Conservation (phyloP, 2,113 vertebrate genomes). For the Scortum barcoo region DNA sequence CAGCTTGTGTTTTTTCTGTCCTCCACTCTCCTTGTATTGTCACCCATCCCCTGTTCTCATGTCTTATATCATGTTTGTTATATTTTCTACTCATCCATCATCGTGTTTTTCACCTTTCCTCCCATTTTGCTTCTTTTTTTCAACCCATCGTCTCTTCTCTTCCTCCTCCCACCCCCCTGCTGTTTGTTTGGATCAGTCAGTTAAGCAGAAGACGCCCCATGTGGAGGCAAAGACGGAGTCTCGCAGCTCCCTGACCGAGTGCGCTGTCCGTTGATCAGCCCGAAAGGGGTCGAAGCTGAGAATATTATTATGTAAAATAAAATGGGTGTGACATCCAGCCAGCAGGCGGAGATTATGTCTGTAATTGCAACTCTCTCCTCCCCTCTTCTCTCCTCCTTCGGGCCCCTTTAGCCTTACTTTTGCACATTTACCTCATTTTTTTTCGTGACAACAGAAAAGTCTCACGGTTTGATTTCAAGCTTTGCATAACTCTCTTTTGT, state of each 20-base stretch:
- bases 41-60: background rate
- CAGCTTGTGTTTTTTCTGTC: background rate
- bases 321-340: conserved; percentile 19
- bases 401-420: background rate
- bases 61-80: background rate
- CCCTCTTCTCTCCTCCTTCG: background rate
- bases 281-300: background rate
- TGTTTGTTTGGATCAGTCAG: conserved; percentile 42
- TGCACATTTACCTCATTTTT: background rate
- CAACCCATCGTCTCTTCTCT: background rate
- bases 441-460: too few species aligned
- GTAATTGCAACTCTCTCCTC: conserved; percentile 25
- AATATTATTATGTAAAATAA: conserved; percentile 16
- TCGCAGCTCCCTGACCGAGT: conserved; percentile 45
- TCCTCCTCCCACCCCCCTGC: background rate
- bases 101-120: background rate
- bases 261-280: conserved; percentile 50
- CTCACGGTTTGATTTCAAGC: too few species aligned
- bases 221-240: conserved; percentile 41
- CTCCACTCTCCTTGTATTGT: background rate
- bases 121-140: background rate
- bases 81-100: background rate
- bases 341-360: conserved; percentile 29
- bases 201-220: conserved; percentile 44
- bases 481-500: background rate